Conservation (phyloP, 2,797 vertebrate genomes). For the Sebastes taczanowskii region DNA sequence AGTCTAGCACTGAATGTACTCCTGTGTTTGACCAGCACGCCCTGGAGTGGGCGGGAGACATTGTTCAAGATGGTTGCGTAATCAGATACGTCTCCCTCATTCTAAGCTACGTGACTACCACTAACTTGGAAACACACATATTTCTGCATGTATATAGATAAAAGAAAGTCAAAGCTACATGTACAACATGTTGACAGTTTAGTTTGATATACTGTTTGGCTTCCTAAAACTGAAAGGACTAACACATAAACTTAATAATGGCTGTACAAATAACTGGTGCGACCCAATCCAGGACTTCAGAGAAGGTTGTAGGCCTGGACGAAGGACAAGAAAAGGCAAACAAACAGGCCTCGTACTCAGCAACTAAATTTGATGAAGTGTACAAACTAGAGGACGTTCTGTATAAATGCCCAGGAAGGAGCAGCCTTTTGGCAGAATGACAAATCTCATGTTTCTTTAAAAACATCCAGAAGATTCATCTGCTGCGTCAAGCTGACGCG, state of each 20-base stretch:
- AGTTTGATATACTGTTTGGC: not conserved
- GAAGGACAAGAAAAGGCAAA: constrained; percentile 34
- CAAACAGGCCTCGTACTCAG: constrained; percentile 13
- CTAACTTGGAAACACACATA: not conserved
- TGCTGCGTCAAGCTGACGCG: constrained; percentile 45
- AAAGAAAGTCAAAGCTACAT: not conserved
- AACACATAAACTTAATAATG: not conserved
- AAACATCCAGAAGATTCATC: constrained; percentile 56
- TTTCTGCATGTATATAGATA: not conserved
- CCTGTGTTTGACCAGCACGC: too few relatives aligned
- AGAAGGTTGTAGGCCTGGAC: not conserved
- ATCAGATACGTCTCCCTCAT: not conserved
- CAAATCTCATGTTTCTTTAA: constrained; percentile 58
- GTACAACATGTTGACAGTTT: not conserved
- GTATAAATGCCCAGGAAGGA: constrained; percentile 41
- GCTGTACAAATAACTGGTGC: not conserved
- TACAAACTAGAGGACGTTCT: constrained; percentile 35
- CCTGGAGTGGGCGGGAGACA: too few relatives aligned
- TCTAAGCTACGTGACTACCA: not conserved
- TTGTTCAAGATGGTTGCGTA: too few relatives aligned
- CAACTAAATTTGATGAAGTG: constrained; percentile 46
- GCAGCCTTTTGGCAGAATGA: constrained; percentile 51
- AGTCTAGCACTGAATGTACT: too few relatives aligned
- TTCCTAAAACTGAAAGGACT: not conserved
- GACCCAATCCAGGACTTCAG: not conserved